Base-by-base conservation (phyloP, 2,797 vertebrate species). In the Australoheros facetus region DNA sequence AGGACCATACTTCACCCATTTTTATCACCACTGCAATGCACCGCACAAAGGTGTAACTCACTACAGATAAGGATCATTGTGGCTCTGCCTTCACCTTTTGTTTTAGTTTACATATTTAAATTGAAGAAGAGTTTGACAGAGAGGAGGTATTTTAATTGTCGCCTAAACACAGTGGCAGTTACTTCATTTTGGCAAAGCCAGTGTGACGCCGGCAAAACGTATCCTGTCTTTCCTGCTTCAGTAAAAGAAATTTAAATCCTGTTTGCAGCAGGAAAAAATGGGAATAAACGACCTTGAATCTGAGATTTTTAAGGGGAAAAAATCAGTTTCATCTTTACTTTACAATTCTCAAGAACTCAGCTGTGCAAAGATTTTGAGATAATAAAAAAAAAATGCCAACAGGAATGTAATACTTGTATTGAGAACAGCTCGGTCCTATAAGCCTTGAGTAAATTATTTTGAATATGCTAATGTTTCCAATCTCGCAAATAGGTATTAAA, bases 81-180 rank as follows among this genome's bases (percentile, higher is more conserved):
- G 55, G 9, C 39, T 73, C 71, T 45, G 23, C 23, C 55, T 39
- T 54, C 28, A 4, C 1, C 28, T 30, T 19, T 72, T 42, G 57
- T 56, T 56, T 45, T 13, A 34, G 17, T 34, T 34, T 30, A n/a
- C 19, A 34, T 34, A 42, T 51, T 51, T 23, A 66, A 64, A 51
- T 13, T 51, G 10, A 51, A n/a, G 26, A 17, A 51, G 0, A 51
- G 28, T 30, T 45, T 51, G 28, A n/a, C 16, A 1, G 0, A 7
- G 1, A 30, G 42, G 39, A 19, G 26, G 16, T 51, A 26, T 51
- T 69, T 69, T 45, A 51, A n/a, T 30, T 8, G 64, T 69, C 42
- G 19, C n/a, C 26, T 26, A 51, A 69, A 69, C 42, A 69, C 42
- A 69, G 42, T 1, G 45, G 39, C 26, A 51, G 2, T 69, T 51